Conservation (phyloP, 2,797 vertebrate genomes). For the Meriones psammophilus region DNA sequence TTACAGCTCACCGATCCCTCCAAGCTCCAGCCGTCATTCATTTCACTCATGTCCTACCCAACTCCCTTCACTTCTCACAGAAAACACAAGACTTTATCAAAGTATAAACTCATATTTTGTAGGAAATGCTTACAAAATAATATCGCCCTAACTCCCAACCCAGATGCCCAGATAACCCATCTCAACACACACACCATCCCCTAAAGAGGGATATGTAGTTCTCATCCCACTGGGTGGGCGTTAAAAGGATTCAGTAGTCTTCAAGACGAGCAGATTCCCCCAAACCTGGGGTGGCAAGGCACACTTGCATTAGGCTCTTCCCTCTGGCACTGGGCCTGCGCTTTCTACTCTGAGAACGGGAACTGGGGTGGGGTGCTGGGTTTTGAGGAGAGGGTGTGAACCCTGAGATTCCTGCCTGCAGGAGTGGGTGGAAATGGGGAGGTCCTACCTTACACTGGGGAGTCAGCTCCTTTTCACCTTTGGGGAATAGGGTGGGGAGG, state of each 20-base stretch:
- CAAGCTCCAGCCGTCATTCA: not conserved
- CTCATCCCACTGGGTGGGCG: not conserved
- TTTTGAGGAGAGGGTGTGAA: slow-evolving; percentile 41
- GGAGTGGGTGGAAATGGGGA: slow-evolving; percentile 44
- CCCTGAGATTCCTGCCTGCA: slow-evolving; percentile 80
- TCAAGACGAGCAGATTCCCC: slow-evolving; percentile 58
- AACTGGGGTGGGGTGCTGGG: not conserved
- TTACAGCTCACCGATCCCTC: not conserved
- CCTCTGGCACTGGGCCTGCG: slow-evolving; percentile 13
- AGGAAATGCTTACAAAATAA: slow-evolving; percentile 78
- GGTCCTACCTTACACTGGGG: not conserved
- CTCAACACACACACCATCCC: not conserved
- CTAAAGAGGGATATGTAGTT: not conserved
- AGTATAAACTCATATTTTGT: slow-evolving; percentile 77
- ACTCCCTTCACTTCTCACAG: slow-evolving; percentile 39
- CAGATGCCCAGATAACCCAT: not conserved
- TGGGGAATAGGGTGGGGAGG: not conserved
- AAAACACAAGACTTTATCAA: slow-evolving; percentile 62
- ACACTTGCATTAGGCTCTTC: slow-evolving; percentile 7
- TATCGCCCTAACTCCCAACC: not conserved
- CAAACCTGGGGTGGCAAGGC: slow-evolving; percentile 48
- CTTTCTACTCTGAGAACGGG: slow-evolving; percentile 26
- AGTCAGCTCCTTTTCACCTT: not conserved
- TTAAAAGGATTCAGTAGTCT: slow-evolving; percentile 72
- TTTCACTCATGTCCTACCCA: not conserved